Conservation (phyloP, 2,113 vertebrate genomes). For the Ursus arctos region DNA sequence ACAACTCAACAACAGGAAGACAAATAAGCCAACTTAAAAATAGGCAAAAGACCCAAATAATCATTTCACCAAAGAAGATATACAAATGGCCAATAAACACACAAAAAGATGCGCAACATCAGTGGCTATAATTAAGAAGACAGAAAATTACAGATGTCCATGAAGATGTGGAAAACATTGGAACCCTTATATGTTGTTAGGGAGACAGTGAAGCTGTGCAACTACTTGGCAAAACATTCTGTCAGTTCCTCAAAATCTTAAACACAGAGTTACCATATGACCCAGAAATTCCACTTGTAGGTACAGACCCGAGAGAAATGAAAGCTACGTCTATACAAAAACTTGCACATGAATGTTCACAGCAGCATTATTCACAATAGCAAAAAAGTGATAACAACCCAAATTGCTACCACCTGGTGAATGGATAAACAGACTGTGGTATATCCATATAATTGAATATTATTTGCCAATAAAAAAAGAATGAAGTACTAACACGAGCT, state of each 20-base stretch:
- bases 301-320: background rate
- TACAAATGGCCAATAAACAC: background rate
- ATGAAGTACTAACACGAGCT: background rate
- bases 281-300: slow-evolving; percentile 21
- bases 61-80: slow-evolving; percentile 28
- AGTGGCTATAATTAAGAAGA: background rate
- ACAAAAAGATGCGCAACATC: background rate
- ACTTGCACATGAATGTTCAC: background rate
- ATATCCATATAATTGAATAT: background rate
- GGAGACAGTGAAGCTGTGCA: slow-evolving; percentile 33
- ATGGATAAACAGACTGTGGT: background rate
- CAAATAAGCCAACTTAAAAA: slow-evolving; percentile 8
- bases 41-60: background rate
- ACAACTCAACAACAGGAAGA: slow-evolving; percentile 11
- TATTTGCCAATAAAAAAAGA: slow-evolving; percentile 38
- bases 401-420: slow-evolving; percentile 42
- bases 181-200: slow-evolving; percentile 27
- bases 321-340: background rate
- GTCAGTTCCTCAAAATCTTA: slow-evolving; percentile 37
- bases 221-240: slow-evolving; percentile 44
- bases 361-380: background rate
- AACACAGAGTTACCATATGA: background rate
- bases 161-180: background rate
- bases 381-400: background rate
- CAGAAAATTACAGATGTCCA: slow-evolving; percentile 36